Conservation (phyloP, 2,113 vertebrate genomes). For the Dermatemys mawii region DNA sequence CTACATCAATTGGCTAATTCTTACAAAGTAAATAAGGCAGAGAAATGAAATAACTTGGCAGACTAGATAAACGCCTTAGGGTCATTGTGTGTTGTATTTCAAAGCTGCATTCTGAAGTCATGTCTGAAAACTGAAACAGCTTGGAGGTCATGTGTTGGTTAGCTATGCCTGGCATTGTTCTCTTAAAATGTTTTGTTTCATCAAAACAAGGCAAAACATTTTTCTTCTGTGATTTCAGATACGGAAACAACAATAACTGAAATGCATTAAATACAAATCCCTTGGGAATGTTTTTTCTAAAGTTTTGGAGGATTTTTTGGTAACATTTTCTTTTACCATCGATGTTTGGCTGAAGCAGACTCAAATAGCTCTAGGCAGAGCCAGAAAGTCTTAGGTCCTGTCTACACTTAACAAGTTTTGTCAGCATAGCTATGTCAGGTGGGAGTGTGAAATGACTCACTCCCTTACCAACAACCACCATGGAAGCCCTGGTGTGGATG, state of each 20-base stretch:
- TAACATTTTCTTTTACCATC: neutral
- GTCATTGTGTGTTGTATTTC: neutral
- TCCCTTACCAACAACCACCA: neutral
- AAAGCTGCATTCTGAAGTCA: neutral
- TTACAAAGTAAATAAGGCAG: neutral
- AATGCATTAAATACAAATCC: neutral
- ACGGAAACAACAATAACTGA: neutral
- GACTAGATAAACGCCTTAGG: neutral
- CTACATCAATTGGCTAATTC: neutral
- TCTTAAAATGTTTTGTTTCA: neutral
- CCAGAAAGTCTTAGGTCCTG: neutral
- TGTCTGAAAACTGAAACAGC: neutral
- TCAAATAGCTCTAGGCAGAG: neutral
- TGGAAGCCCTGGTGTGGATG: neutral
- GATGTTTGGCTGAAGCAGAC: neutral
- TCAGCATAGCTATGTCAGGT: neutral
- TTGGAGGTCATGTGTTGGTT: neutral
- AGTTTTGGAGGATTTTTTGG: neutral
- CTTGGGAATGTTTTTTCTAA: neutral
- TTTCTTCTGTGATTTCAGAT: neutral
- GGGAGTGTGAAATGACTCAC: neutral
- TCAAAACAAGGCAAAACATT: neutral
- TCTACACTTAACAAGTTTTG: neutral
- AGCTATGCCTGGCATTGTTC: neutral
- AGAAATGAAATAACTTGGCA: neutral